These are phyloP conservation scores for Phengaris alcon DNA, from an alignment of 2,888 invertebrate genomes.

Conservation along the genomic window DNA sequence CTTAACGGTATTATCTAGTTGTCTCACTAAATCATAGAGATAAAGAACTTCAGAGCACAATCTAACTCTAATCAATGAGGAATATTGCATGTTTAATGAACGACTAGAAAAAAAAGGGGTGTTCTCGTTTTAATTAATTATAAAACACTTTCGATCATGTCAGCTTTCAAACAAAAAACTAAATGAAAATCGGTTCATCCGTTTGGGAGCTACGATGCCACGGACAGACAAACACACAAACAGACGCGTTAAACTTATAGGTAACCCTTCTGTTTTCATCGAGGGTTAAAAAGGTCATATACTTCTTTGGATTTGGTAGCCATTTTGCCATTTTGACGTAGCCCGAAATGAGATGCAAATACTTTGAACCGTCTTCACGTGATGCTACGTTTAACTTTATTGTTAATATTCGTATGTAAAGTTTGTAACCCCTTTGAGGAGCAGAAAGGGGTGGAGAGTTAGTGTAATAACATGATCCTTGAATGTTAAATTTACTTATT, in stretches of 20 bases:
- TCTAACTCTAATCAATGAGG: neutral
- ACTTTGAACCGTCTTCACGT: constrained; percentile 13
- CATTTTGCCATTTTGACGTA: neutral
- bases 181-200: too few species aligned
- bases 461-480: constrained; percentile 12
- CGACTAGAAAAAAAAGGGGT: too few species aligned
- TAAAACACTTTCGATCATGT: too few species aligned
- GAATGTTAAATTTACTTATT: neutral
- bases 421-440: constrained; percentile 9
- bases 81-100: too few species aligned
- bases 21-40: neutral
- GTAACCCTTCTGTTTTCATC: too few species aligned
- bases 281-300: too few species aligned
- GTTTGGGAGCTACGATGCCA: too few species aligned
- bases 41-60: neutral
- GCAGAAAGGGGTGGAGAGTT: neutral
- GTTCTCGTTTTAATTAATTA: too few species aligned
- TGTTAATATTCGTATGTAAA: constrained; percentile 12
- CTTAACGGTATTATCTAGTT: neutral
- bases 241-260: too few species aligned
- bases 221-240: too few species aligned
- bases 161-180: too few species aligned
- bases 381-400: neutral
- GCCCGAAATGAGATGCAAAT: constrained; percentile 6
- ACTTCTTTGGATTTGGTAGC: too few species aligned